These are phyloP conservation scores for Ormyrus labotus DNA, from an alignment of 2,888 invertebrate genomes.

Conservation along the genomic window DNA sequence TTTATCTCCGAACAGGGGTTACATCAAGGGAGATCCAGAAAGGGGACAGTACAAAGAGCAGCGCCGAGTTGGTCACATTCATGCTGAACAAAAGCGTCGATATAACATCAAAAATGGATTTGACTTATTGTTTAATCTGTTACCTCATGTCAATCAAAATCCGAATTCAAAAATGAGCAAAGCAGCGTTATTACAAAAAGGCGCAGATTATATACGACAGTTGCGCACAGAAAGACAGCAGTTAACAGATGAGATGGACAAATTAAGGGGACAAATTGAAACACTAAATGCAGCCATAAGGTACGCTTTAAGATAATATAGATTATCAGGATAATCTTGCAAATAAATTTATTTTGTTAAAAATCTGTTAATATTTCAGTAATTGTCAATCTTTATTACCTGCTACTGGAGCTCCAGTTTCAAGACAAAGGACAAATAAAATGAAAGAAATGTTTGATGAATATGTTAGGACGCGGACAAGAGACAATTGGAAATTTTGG, in stretches of 20 bases:
- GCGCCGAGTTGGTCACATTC: constrained; percentile 91
- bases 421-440: constrained; percentile 91
- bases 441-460: constrained; percentile 96
- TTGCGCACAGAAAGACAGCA: constrained; percentile 90
- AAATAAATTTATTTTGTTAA: not conserved
- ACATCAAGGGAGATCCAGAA: constrained; percentile 76
- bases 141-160: constrained; percentile 93
- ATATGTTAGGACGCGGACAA: constrained; percentile 90
- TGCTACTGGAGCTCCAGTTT: constrained; percentile 96
- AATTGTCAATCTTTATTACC: constrained; percentile 96
- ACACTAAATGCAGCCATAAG: constrained; percentile 92
- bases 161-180: constrained; percentile 95
- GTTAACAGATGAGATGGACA: constrained; percentile 93
- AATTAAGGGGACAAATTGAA: constrained; percentile 91
- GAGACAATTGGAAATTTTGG: constrained; percentile 98
- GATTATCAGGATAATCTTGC: not conserved
- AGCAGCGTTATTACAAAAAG: constrained; percentile 97
- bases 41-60: constrained; percentile 80
- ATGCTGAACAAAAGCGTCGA: constrained; percentile 96
- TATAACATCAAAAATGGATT: constrained; percentile 98
- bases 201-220: constrained; percentile 95
- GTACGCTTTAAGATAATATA: constrained; percentile 76
- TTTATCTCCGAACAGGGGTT: constrained; percentile 79
- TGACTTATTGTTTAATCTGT: constrained; percentile 93
- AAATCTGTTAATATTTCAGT: constrained; percentile 76